phyloP scores from a whole-genome alignment of 1,140 invertebrate species.

The Varroa destructor region DNA sequence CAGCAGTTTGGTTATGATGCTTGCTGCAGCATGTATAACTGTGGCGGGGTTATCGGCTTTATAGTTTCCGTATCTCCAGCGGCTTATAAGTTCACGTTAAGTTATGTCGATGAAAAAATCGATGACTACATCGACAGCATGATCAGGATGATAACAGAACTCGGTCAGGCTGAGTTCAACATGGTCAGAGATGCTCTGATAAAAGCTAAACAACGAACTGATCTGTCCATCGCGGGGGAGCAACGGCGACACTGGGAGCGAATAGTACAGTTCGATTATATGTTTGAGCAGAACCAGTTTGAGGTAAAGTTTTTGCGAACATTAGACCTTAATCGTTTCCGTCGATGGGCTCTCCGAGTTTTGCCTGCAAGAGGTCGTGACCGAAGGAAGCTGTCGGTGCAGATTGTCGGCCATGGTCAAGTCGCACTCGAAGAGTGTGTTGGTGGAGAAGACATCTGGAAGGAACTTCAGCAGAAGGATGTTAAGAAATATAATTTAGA shows the following conservation, averaged over 20 bases:
- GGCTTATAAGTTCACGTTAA: neutral
- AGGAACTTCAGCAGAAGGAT: neutral
- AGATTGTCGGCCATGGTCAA: slow-evolving; percentile 7
- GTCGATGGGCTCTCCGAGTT: neutral
- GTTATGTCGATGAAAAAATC: slow-evolving; percentile 19
- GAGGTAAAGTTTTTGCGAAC: slow-evolving; percentile 4
- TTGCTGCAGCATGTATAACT: neutral
- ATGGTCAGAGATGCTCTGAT: slow-evolving; percentile 12
- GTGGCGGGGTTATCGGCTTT: neutral
- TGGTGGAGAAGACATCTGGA: slow-evolving; percentile 10
- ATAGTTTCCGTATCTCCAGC: neutral
- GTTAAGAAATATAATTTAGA: neutral
- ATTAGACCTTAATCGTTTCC: neutral
- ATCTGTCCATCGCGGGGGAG: slow-evolving; percentile 11
- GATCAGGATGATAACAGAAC: neutral
- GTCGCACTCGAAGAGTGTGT: neutral
- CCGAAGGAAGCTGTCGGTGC: slow-evolving; percentile 11
- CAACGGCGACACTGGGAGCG: neutral
- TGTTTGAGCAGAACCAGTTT: neutral
- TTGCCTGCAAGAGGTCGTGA: neutral
- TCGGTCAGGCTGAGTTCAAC: slow-evolving; percentile 13
- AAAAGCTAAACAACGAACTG: neutral
- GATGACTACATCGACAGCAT: neutral
- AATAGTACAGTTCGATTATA: slow-evolving; percentile 8
- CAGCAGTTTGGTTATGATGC: slow-evolving; percentile 12